These are phyloP conservation scores for Saguinus midas DNA, from an alignment of 2,113 vertebrate genomes.

Conservation along the genomic window DNA sequence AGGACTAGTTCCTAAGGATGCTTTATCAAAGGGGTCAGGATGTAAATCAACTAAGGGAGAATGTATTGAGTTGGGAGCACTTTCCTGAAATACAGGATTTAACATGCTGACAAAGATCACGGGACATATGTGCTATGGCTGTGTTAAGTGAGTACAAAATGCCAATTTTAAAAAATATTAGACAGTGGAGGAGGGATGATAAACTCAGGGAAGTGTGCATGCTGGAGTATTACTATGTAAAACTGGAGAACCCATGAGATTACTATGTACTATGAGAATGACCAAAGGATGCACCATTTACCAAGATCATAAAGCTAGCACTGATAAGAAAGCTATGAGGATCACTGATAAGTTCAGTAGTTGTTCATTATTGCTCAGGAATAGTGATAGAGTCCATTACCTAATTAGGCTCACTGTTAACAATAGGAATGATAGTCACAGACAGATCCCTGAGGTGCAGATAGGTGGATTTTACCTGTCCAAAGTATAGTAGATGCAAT, in stretches of 20 bases:
- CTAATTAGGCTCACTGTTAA: background rate
- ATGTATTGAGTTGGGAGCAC: background rate
- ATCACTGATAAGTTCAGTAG: background rate
- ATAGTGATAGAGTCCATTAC: background rate
- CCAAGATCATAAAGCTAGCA: background rate
- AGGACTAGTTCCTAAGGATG: background rate
- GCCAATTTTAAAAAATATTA: background rate
- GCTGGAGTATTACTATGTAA: background rate
- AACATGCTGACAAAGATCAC: background rate
- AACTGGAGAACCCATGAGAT: background rate
- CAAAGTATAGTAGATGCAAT: background rate
- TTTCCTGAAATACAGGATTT: background rate
- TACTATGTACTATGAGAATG: background rate
- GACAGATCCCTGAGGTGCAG: background rate
- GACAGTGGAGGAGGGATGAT: background rate
- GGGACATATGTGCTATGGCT: background rate
- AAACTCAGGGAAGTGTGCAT: background rate
- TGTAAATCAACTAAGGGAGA: background rate
- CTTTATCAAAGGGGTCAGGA: background rate
- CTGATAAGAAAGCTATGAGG: background rate
- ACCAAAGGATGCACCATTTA: background rate
- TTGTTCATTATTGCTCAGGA: background rate
- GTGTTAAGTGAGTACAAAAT: background rate
- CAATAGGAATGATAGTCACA: background rate
- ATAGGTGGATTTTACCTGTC: background rate